phyloP scores from a whole-genome alignment of 2,113 vertebrate species.

The Tympanuchus pallidicinctus region DNA sequence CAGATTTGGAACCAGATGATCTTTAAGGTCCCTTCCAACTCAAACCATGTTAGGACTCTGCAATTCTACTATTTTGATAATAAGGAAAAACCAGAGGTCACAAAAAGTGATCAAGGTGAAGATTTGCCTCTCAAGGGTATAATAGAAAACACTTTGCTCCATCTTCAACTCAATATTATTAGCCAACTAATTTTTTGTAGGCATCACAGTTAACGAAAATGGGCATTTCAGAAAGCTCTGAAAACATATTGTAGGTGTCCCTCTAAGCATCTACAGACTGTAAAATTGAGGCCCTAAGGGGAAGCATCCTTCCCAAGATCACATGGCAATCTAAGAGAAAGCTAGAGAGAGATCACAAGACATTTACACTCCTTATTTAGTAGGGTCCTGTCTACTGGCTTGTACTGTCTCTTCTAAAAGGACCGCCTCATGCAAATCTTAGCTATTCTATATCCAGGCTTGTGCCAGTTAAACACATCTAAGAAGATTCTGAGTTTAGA shows the following conservation, averaged over 20 bases:
- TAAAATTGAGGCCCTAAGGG: background rate
- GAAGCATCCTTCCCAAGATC: background rate
- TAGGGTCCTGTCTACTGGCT: background rate
- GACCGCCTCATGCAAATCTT: background rate
- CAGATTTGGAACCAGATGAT: background rate
- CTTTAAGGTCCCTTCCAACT: background rate
- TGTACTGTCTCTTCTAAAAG: conserved; percentile 6
- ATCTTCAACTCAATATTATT: background rate
- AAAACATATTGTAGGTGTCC: background rate
- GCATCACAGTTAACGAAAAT: background rate
- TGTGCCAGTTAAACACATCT: background rate
- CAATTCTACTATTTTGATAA: background rate
- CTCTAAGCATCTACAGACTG: background rate
- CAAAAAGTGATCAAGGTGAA: background rate
- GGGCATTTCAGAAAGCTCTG: background rate
- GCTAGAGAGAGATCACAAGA: conserved; percentile 8
- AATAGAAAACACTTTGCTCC: background rate
- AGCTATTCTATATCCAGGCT: background rate
- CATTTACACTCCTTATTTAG: conserved; percentile 7
- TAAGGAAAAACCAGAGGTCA: background rate
- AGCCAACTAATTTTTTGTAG: background rate
- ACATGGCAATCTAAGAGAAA: background rate
- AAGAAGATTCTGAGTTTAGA: background rate
- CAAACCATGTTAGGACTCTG: background rate
- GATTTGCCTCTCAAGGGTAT: background rate